Conservation (phyloP, 1,140 invertebrate genomes). For the Caerostris darwini region DNA sequence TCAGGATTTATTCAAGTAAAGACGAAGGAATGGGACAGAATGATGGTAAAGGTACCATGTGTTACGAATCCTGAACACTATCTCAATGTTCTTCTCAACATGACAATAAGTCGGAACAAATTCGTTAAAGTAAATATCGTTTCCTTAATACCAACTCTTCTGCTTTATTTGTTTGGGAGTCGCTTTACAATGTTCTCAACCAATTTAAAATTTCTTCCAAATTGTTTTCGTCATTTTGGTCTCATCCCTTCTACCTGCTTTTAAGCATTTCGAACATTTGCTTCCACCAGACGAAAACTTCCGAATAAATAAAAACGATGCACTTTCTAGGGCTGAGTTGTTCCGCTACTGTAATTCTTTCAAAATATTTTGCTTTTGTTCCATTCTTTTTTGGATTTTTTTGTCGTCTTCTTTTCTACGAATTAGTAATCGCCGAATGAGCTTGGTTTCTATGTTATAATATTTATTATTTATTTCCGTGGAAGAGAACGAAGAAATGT, state of each 20-base stretch:
- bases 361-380: not conserved
- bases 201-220: slow-evolving; percentile 65
- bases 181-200: slow-evolving; percentile 45
- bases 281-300: slow-evolving; percentile 7
- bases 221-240: slow-evolving; percentile 65
- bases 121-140: slow-evolving; percentile 51
- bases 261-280: slow-evolving; percentile 58
- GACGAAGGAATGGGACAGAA: not conserved
- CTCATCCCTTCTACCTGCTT: slow-evolving; percentile 6
- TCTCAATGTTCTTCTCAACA: slow-evolving; percentile 51
- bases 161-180: slow-evolving; percentile 45
- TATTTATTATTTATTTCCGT: not conserved
- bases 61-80: not conserved
- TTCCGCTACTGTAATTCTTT: slow-evolving; percentile 9
- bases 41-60: not conserved
- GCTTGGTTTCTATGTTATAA: not conserved
- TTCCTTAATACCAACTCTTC: slow-evolving; percentile 38
- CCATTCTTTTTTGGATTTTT: not conserved
- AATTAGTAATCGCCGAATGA: not conserved
- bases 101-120: not conserved
- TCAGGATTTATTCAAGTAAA: not conserved
- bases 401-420: no score
- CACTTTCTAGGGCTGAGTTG: slow-evolving; percentile 27
- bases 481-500: not conserved
- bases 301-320: slow-evolving; percentile 12